These are phyloP conservation scores for Gymnocypris eckloni DNA, from an alignment of 2,797 vertebrate species.

Conservation along the genomic window DNA sequence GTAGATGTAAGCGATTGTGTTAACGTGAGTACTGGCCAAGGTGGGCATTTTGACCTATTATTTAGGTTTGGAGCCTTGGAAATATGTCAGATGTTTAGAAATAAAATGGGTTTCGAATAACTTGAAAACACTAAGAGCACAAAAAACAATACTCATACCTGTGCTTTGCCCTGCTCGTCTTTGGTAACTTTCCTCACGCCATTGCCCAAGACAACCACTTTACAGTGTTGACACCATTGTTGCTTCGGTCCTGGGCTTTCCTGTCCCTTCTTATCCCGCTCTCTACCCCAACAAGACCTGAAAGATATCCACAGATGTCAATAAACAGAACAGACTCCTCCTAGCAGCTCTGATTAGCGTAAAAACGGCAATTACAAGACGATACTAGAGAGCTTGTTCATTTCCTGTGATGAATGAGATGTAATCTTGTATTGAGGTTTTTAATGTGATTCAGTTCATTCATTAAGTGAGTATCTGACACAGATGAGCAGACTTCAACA, in stretches of 20 bases:
- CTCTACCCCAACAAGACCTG: constrained; percentile 81
- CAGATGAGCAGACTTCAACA: constrained; percentile 38
- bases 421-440: constrained; percentile 22
- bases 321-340: background rate
- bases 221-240: constrained; percentile 97
- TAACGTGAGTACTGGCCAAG: too few species aligned
- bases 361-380: constrained; percentile 14
- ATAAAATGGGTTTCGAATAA: background rate
- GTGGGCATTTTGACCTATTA: background rate
- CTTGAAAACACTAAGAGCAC: background rate
- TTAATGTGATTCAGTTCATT: constrained; percentile 44
- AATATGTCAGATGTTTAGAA: background rate
- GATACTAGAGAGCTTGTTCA: background rate
- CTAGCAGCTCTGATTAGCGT: constrained; percentile 7
- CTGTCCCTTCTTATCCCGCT: constrained; percentile 72
- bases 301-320: constrained; percentile 29
- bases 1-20: too few species aligned
- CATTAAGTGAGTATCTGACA: constrained; percentile 53
- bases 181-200: constrained; percentile 89
- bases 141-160: constrained; percentile 70
- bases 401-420: background rate
- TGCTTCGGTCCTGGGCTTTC: constrained; percentile 82
- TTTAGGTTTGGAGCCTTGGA: background rate
- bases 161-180: constrained; percentile 78
- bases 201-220: constrained; percentile 94